Evolutionary conservation across 2,797 vertebrate species (phyloP).

Genomic region (Manis crassicaudata): DNA sequence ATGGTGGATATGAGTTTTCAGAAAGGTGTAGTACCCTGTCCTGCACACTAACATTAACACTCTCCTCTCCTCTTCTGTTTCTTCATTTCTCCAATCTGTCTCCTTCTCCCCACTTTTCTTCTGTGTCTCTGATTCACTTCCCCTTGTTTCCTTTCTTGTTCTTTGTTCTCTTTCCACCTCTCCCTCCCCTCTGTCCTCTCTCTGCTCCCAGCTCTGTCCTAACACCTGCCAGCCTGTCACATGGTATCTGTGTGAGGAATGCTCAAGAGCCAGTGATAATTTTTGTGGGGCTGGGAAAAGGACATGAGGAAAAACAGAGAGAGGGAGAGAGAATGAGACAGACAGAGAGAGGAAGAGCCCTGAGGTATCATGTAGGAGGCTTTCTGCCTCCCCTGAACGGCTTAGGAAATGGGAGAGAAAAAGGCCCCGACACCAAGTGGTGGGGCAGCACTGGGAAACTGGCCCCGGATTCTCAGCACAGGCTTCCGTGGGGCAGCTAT

Average conservation of each 20-base stretch:
- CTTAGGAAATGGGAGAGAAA: neutral
- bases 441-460: neutral
- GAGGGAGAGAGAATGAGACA: neutral
- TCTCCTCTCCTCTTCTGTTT: constrained; percentile 81
- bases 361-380: neutral
- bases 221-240: constrained; percentile 84
- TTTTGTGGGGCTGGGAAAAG: constrained; percentile 30
- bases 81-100: constrained; percentile 68
- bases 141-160: constrained; percentile 18
- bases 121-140: constrained; percentile 12
- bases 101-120: constrained; percentile 52
- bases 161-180: constrained; percentile 59
- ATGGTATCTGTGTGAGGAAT: constrained; percentile 80
- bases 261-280: neutral
- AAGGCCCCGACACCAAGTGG: neutral
- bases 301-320: constrained; percentile 16
- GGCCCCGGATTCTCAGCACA: neutral
- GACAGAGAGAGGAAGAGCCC: constrained; percentile 18
- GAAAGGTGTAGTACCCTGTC: constrained; percentile 95
- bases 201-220: constrained; percentile 82
- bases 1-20: constrained; percentile 99
- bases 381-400: neutral
- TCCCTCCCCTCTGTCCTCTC: constrained; percentile 72
- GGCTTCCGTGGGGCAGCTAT: neutral
- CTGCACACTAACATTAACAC: constrained; percentile 85